Base-by-base conservation (phyloP, 1,140 invertebrate species). In the Panagrolaimus sp. region DNA sequence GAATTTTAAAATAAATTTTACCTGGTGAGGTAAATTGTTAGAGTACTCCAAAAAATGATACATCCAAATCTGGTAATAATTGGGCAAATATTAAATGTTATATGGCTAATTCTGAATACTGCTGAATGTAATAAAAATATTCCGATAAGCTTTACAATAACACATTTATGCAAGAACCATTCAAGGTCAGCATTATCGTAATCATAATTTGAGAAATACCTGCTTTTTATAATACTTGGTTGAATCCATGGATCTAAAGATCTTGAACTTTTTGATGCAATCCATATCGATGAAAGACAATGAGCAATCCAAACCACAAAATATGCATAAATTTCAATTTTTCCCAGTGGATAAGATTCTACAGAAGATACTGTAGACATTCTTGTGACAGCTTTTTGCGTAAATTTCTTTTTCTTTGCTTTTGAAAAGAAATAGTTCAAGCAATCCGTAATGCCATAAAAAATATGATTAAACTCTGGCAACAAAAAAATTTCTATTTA, bases 11-110 rank as follows among this genome's bases (percentile, higher is more conserved):
- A 38, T 38, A 38, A 38, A 4, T 38, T 38, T 38, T 7, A 38
- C 32, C 32, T 74, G 9, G 75, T 73, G 26, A 73, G 44, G 67
- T 73, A 74, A 1, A 69, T 45, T n/a, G 62, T 75, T 21, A 76
- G 24, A 26, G 45, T 28, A 38, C 76, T 62, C 74, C 74, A 76
- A 58, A 76, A 65, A 10, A 55, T 8, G 21, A 76, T 68, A n/a
- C 78, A 52, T 38, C 76, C 14, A 24, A 76, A 26, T 58, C n/a
- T 14, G 17, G n/a, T 17, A 21, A 14, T 4, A 67, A 43, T 64
- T 43, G 24, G 26, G 74, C 7, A 38, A 38, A 9, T 1, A 58
- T n/a, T n/a, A 12, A 58, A 58, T n/a, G 17, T 12, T 17, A 2
- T 26, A 8, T 14, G 10, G 10, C 12, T 1, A 4, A 21, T 21